phyloP scores from a whole-genome alignment of 2,888 invertebrate species.

The Imbricaverruca yamaguchii region DNA sequence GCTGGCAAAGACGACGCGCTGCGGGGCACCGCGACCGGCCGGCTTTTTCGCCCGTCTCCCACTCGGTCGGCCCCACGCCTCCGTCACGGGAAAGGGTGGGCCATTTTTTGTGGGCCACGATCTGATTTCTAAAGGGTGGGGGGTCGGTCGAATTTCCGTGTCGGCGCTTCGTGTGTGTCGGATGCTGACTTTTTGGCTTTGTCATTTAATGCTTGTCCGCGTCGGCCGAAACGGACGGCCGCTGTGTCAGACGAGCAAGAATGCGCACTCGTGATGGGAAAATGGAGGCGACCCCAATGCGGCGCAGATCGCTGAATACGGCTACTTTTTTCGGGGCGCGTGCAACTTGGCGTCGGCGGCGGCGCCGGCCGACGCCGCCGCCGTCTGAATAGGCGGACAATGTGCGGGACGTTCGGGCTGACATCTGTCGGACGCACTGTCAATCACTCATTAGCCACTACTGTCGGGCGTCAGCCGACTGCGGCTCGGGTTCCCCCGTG shows the following conservation, averaged over 20 bases:
- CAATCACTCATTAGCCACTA: conserved; percentile 10
- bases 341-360: background rate
- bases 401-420: background rate
- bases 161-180: conserved; percentile 7
- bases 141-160: conserved; percentile 18
- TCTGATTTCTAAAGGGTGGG: conserved; percentile 7
- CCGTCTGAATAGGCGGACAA: background rate
- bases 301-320: background rate
- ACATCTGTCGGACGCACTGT: background rate
- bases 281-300: background rate
- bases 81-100: conserved; percentile 10
- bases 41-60: background rate
- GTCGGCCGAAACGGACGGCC: background rate
- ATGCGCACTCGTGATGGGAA: background rate
- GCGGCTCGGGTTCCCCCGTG: background rate
- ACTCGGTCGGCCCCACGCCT: background rate
- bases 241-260: background rate
- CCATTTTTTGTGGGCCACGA: background rate
- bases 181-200: conserved; percentile 17
- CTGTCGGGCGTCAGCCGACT: too few species aligned
- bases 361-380: background rate
- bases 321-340: background rate
- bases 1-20: conserved; percentile 3
- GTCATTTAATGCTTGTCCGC: conserved; percentile 5
- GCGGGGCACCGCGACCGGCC: background rate